phyloP scores from a whole-genome alignment of 2,113 vertebrate genomes.

The Chionis minor region DNA sequence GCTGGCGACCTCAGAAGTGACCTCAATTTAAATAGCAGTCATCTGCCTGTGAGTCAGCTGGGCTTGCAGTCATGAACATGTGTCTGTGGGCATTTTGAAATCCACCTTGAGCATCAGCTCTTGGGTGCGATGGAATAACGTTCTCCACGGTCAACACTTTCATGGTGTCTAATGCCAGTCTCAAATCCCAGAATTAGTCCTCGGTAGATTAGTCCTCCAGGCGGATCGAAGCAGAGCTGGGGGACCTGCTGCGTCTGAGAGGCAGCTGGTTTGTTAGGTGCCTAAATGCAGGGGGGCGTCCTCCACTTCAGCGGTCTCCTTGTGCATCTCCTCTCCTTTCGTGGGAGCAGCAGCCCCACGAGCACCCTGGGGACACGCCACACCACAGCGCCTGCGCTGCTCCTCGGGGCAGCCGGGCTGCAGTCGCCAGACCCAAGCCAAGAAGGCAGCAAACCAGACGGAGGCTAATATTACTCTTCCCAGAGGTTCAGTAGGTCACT shows the following conservation, averaged over 20 bases:
- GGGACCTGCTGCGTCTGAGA: background rate
- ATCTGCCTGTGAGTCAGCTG: background rate
- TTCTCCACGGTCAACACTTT: background rate
- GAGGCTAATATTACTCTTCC: conserved; percentile 45
- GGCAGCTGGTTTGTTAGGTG: background rate
- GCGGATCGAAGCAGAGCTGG: background rate
- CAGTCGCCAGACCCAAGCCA: background rate
- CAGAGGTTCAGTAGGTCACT: conserved; percentile 55
- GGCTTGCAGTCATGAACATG: background rate
- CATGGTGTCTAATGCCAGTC: background rate
- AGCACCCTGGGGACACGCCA: background rate
- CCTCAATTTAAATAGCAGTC: background rate
- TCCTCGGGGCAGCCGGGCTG: background rate
- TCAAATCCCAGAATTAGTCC: background rate
- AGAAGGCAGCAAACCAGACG: conserved; percentile 25
- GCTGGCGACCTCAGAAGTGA: background rate
- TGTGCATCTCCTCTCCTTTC: background rate
- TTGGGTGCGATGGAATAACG: background rate
- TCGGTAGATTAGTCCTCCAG: accelerated
- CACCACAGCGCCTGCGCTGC: accelerated
- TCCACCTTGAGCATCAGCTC: background rate
- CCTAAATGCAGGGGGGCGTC: accelerated
- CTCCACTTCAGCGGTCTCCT: background rate
- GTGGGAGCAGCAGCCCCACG: background rate
- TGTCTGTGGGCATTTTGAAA: background rate